These are phyloP conservation scores for Toxotes jaculatrix DNA, from an alignment of 2,113 vertebrate genomes.

Conservation along the genomic window DNA sequence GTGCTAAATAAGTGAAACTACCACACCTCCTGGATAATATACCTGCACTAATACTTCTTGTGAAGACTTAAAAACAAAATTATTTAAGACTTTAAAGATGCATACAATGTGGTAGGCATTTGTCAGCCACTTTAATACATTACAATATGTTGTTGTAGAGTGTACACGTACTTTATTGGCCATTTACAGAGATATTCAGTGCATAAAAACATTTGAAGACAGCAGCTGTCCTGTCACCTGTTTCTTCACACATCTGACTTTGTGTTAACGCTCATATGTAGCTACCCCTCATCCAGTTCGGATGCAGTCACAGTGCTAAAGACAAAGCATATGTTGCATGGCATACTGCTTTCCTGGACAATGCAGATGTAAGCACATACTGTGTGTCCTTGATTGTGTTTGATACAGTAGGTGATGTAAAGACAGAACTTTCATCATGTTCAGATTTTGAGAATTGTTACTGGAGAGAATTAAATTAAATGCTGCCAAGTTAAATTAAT, in stretches of 20 bases:
- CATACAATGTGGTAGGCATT: neutral
- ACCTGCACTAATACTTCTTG: neutral
- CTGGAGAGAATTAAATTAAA: neutral
- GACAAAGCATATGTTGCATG: constrained; percentile 20
- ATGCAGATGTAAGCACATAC: neutral
- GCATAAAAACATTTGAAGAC: neutral
- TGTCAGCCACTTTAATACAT: neutral
- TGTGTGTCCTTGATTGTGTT: neutral
- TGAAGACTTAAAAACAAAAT: neutral
- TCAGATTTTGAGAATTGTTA: neutral
- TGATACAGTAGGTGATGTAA: neutral
- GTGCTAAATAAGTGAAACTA: neutral
- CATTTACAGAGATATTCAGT: neutral
- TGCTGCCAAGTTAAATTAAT: neutral
- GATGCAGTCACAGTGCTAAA: constrained; percentile 14
- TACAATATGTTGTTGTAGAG: neutral
- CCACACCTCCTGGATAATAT: neutral
- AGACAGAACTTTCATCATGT: neutral
- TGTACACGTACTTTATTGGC: neutral
- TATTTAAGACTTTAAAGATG: neutral
- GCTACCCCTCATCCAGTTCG: neutral
- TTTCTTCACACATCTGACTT: constrained; percentile 16
- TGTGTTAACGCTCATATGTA: neutral
- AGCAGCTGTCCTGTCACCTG: neutral
- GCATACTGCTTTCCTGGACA: neutral